phyloP scores from a whole-genome alignment of 2,113 vertebrate genomes.

The Hymenochirus boettgeri region DNA sequence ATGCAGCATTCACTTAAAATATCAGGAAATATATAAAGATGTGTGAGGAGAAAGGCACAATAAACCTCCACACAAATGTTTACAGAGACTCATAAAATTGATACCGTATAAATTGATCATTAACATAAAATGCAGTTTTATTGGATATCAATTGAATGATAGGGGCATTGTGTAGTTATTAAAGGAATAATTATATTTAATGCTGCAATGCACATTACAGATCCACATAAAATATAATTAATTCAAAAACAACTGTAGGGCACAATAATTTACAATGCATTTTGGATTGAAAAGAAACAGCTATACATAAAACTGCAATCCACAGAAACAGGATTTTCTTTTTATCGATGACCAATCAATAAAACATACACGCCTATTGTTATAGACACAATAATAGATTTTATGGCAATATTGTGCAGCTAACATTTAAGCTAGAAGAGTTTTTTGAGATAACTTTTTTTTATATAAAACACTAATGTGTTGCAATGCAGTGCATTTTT shows the following conservation, averaged over 20 bases:
- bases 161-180: neutral
- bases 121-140: neutral
- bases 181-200: slow-evolving; percentile 7
- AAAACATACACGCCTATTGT: neutral
- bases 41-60: slow-evolving; percentile 51
- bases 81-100: neutral
- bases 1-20: slow-evolving; percentile 91
- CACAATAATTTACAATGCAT: neutral
- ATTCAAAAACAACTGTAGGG: neutral
- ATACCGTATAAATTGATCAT: neutral
- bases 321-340: neutral
- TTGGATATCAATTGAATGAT: neutral
- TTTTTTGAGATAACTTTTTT: too few species aligned
- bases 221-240: neutral
- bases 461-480: too few species aligned
- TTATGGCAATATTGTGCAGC: slow-evolving; percentile 2
- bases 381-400: neutral
- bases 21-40: slow-evolving; percentile 88
- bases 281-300: neutral
- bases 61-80: slow-evolving; percentile 40
- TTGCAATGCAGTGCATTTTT: too few species aligned
- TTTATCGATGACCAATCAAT: too few species aligned
- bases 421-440: too few species aligned
- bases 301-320: neutral
- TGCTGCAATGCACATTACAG: neutral